A percentile compares a stretch with the other conserved stretches of the same genome.
Evolutionary conservation across 2,113 vertebrate genomes (phyloP).

Genomic region (Syngnathus scovelli): DNA sequence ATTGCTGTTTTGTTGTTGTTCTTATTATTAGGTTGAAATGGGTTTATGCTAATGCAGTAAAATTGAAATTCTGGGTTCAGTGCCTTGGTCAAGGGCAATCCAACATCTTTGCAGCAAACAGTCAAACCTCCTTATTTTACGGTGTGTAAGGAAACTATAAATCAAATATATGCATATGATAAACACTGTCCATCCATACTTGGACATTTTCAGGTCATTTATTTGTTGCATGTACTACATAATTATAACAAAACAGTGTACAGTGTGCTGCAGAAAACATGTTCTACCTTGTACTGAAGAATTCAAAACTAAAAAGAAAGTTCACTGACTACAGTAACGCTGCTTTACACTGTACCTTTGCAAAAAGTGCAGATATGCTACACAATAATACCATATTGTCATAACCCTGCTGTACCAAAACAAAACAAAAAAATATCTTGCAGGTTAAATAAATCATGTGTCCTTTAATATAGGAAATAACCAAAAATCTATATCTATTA

Average conservation of each 20-base stretch:
- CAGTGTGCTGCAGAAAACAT: neutral
- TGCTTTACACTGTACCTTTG: neutral
- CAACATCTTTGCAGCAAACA: neutral
- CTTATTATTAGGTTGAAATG: neutral
- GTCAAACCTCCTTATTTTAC: neutral
- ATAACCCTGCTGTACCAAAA: conserved; percentile 2
- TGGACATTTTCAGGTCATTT: neutral
- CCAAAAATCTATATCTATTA: neutral
- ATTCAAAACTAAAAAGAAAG: neutral
- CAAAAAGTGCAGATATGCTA: neutral
- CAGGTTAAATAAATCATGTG: neutral
- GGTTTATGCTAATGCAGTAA: neutral
- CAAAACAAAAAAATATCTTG: neutral
- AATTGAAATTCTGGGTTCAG: neutral
- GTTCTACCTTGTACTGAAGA: neutral
- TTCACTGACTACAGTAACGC: neutral
- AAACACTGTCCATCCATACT: neutral
- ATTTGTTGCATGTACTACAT: neutral
- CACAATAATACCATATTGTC: neutral
- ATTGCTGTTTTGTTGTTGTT: no score
- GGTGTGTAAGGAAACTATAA: neutral
- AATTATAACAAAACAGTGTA: neutral
- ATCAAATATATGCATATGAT: neutral
- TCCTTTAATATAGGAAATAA: neutral
- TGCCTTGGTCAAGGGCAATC: neutral